These are phyloP conservation scores for Tympanoctomys barrerae DNA, from an alignment of 2,797 vertebrate species.

Conservation along the genomic window DNA sequence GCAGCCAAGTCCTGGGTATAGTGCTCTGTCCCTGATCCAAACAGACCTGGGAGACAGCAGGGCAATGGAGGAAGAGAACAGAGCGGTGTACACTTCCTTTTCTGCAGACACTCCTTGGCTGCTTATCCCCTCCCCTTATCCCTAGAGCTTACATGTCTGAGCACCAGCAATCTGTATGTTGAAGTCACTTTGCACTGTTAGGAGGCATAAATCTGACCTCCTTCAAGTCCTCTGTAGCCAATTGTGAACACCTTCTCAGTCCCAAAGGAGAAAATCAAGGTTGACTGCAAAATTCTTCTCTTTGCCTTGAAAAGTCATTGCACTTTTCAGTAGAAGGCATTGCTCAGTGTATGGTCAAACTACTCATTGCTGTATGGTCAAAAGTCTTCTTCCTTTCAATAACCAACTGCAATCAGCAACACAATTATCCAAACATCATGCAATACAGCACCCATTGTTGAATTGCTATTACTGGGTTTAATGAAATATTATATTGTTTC, in stretches of 20 bases:
- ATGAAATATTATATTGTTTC: too few relatives aligned
- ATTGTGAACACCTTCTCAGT: conserved; percentile 55
- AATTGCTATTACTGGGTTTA: too few relatives aligned
- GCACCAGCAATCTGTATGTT: conserved; percentile 42
- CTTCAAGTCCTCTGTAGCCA: conserved; percentile 38
- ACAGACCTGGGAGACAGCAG: neutral
- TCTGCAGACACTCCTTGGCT: conserved; percentile 4
- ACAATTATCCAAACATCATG: too few relatives aligned
- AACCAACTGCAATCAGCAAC: too few relatives aligned
- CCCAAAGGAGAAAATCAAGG: conserved; percentile 67
- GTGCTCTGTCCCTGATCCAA: neutral
- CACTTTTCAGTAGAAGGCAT: neutral
- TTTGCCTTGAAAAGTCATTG: neutral
- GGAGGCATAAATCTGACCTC: conserved; percentile 69
- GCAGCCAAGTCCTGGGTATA: too few relatives aligned
- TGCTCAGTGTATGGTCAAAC: neutral
- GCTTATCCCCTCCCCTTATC: conserved; percentile 12
- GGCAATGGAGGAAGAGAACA: neutral
- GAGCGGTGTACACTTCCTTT: neutral
- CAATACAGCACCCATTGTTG: too few relatives aligned
- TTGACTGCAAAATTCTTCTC: conserved; percentile 66
- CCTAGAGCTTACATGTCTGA: conserved; percentile 69
- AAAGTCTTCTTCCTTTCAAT: neutral
- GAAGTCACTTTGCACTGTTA: conserved; percentile 60
- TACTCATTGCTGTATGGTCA: neutral